These are phyloP conservation scores for Echinarachnius parma DNA, from an alignment of 53 echinoderm and acorn worm genomes.

Conservation along the genomic window DNA sequence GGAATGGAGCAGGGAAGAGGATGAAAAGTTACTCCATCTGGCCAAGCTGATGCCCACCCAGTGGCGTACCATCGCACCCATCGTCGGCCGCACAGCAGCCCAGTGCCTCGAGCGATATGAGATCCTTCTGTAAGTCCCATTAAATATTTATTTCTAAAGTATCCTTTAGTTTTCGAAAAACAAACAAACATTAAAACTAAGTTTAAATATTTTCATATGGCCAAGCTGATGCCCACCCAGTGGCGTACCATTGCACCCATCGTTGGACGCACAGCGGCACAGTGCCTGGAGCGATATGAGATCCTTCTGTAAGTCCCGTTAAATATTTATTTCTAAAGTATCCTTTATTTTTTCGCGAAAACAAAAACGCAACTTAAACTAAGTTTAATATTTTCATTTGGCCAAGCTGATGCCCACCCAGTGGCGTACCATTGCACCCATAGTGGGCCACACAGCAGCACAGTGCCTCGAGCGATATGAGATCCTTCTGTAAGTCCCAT, in stretches of 20 bases:
- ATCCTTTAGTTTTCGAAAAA: too few relatives aligned
- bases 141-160: too few relatives aligned
- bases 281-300: slow-evolving; percentile 96
- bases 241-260: slow-evolving; percentile 98
- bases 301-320: slow-evolving; percentile 92
- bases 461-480: slow-evolving; percentile 98
- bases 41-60: slow-evolving; percentile 99
- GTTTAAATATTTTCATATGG: slow-evolving; percentile 85
- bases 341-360: too few relatives aligned
- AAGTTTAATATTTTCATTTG: slow-evolving; percentile 82
- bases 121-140: slow-evolving; percentile 90
- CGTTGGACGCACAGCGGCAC: slow-evolving; percentile 93
- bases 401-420: slow-evolving; percentile 99
- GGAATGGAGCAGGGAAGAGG: slow-evolving; percentile 97
- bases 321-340: too few relatives aligned
- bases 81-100: slow-evolving; percentile 94
- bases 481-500: slow-evolving; percentile 90
- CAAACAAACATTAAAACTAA: too few relatives aligned
- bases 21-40: slow-evolving; percentile 92
- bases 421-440: slow-evolving; percentile 97
- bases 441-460: slow-evolving; percentile 93
- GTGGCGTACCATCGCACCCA: slow-evolving; percentile 97
- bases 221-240: slow-evolving; percentile 98
- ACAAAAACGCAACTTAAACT: too few relatives aligned
- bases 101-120: slow-evolving; percentile 98